Evolutionary conservation across 2,888 invertebrate genomes (phyloP), one percentile per base, ranked within the genome.

Genomic region (Apotomis turbidana): DNA sequence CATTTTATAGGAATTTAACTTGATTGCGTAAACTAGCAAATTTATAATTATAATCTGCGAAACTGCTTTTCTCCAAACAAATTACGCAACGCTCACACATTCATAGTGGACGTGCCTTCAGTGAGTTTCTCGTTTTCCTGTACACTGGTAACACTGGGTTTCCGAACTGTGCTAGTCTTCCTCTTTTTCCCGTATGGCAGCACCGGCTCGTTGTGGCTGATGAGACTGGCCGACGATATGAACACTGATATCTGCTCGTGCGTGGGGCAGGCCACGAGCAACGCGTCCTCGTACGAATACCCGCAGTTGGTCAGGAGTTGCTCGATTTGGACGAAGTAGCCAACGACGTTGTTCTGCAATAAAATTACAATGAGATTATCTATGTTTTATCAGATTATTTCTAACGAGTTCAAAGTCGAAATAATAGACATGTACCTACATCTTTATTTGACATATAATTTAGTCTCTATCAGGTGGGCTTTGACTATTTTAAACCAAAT

Each of bases 231-330:
- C 1, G 97, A 97, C 9, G 97, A 97, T 74, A 98, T 94, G 80
- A 98, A 94, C 54, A 97, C 95, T n/a, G 97, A 97, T 10, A 99
- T 95, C 91, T 99, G 99, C 84, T 99, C 99, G 3, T 97, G 96
- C 2, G 98, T 96, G 0, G 99, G 99, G 83, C 98, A 98, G 9
- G 96, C 98, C 4, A 98, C 96, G 67, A 98, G 95, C 68, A 97
- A 94, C 71, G 95, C 94, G 80, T 98, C 97, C 83, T 99, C 99
- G 46, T 95, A 94, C 0, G 95, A 95, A 85, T 98, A 99, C 66
- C 96, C 95, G 44, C 96, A 96, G 75, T 94, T 94, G 1, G 95
- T 89, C 10, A 99, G 90, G 27, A 97, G 90, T 84, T 97, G 97
- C 78, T 97, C 96, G 55, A 99, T 88, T 87, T 97, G 97, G 8